Base-by-base conservation (phyloP, 2,797 vertebrate genomes). In the Hydrophis major region DNA sequence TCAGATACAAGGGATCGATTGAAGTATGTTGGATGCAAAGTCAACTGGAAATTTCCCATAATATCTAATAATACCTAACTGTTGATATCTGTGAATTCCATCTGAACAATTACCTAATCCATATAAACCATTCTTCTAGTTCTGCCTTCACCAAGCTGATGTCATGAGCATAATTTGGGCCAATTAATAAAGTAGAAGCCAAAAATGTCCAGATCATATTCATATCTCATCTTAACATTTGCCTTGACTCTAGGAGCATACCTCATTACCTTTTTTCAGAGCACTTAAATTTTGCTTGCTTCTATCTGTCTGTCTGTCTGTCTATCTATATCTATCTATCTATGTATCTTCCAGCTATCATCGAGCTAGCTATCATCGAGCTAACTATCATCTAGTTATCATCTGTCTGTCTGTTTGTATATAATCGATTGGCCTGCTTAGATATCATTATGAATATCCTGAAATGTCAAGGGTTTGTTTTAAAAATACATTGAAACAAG, bases 401-500 rank as follows among this genome's bases (percentile, higher is more conserved):
- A 1, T 61, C 27, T 63, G 25, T 63, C 27, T 61, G 66, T 83
- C 95, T 93, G 90, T 92, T 92, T 86, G 37, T 89, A 57, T 90
- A 88, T 86, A 60, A 27, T 61, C 3, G 27, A 27, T 61, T 61
- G 25, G 28, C 88, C 94, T 95, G 94, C 92, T 95, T 91, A 96
- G 93, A 95, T 90, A 89, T 87, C 95, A 94, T 94, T 96, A 88
- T 91, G 93, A 95, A 57, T 92, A 89, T 25, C 74, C 94, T 93
- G 89, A 96, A 92, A 1, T 94, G 91, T 92, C 95, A 90, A 1
- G 92, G 90, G 90, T 89, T 1, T 90, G 94, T 95, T 78, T 78
- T 94, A 93, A 94, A 93, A 95, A 94, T 93, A 95, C 86, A 87
- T 91, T 94, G 78, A 88, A 95, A 93, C 90, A 96, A 96, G 95